Evolutionary conservation across 2,888 invertebrate species (phyloP).

Genomic region (Pyralis farinalis): DNA sequence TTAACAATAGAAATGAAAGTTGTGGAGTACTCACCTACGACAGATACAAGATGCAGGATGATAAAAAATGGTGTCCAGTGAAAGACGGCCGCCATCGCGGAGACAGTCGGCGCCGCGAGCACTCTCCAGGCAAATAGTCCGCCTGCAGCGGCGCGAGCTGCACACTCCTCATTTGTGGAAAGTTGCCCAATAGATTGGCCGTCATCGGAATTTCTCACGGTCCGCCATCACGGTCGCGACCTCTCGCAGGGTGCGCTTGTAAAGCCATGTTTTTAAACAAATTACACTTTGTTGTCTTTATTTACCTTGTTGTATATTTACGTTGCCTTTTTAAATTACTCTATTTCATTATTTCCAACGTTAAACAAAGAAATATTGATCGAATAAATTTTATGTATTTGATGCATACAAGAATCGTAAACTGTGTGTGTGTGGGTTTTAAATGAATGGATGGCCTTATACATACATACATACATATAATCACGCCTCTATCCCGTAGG

Average conservation of each 20-base stretch:
- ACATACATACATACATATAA: too few relatives aligned
- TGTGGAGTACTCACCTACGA: conserved; percentile 34
- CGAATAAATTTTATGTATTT: too few relatives aligned
- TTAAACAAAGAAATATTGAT: too few relatives aligned
- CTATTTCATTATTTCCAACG: too few relatives aligned
- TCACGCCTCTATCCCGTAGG: too few relatives aligned
- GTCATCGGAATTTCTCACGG: conserved; percentile 63
- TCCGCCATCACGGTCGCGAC: conserved; percentile 54
- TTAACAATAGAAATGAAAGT: too few relatives aligned
- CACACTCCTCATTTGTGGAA: conserved; percentile 39
- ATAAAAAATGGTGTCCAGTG: conserved; percentile 12
- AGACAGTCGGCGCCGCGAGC: conserved; percentile 6
- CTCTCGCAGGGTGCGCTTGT: conserved; percentile 26
- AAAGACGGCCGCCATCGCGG: neutral
- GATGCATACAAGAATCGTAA: too few relatives aligned
- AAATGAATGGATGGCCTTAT: too few relatives aligned
- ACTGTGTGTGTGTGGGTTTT: too few relatives aligned
- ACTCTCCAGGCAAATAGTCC: conserved; percentile 25
- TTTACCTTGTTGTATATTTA: too few relatives aligned
- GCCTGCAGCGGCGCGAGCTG: conserved; percentile 18
- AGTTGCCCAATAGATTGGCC: conserved; percentile 41
- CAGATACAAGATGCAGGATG: conserved; percentile 21
- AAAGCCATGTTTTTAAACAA: neutral
- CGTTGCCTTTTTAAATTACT: too few relatives aligned
- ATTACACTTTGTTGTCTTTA: too few relatives aligned